A percentile compares a stretch with the other conserved stretches of the same genome.
Conservation (phyloP, 2,113 vertebrate species). For the Callaeas wilsoni region DNA sequence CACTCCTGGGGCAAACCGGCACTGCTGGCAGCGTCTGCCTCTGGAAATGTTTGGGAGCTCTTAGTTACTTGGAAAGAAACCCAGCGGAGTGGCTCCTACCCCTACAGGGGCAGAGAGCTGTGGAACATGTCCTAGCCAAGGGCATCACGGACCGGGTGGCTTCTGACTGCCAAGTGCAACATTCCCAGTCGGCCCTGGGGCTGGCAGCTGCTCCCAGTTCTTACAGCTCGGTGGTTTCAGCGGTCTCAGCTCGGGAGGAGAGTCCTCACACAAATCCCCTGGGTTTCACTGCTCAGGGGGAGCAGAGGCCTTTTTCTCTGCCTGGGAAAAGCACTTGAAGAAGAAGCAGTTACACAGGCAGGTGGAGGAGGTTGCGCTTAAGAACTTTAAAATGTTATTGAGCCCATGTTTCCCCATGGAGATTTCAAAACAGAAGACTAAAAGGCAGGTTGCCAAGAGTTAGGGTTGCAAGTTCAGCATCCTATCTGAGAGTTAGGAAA, state of each 20-base stretch:
- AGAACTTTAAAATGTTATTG: neutral
- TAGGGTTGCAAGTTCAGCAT: neutral
- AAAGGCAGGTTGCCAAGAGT: neutral
- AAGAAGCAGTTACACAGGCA: neutral
- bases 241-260: neutral
- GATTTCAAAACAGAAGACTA: neutral
- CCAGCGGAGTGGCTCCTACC: accelerated
- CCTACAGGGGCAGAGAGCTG: neutral
- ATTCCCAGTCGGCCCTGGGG: accelerated
- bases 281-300: neutral
- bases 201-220: neutral
- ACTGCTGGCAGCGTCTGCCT: neutral
- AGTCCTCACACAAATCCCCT: neutral
- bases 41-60: neutral
- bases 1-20: neutral
- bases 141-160: neutral
- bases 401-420: neutral
- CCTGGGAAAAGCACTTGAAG: neutral
- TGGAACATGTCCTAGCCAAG: neutral
- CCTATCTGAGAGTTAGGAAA: neutral
- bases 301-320: neutral
- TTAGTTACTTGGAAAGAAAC: neutral
- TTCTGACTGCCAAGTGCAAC: neutral
- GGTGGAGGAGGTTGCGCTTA: neutral
- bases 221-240: neutral